A percentile compares a stretch with the other conserved stretches of the same genome.
These are phyloP conservation scores for Melanophora roralis DNA, from an alignment of 2,888 invertebrate genomes.

Conservation along the genomic window DNA sequence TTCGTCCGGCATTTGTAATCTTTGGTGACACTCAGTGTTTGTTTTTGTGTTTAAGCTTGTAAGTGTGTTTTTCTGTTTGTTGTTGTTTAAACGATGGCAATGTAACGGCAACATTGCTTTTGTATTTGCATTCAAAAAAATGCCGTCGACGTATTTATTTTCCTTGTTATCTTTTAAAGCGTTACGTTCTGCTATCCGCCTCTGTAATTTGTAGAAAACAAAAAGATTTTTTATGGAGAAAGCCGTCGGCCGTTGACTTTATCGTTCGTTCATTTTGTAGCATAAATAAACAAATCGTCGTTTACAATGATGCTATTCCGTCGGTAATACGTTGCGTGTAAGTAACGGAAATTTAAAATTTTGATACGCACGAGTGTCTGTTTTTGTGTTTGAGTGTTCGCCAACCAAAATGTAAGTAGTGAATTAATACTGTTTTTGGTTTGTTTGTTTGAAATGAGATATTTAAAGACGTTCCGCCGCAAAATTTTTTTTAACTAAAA, in stretches of 20 bases:
- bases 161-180: background rate
- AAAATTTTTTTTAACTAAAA: background rate
- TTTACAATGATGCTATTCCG: constrained; percentile 1
- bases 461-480: background rate
- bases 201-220: background rate
- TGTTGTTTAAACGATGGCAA: constrained; percentile 10
- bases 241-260: constrained; percentile 33
- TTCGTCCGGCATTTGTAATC: constrained; percentile 32
- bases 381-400: background rate
- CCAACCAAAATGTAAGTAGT: background rate
- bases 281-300: background rate
- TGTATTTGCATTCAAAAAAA: constrained; percentile 14
- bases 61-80: background rate
- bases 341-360: constrained; percentile 15
- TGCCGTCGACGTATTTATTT: constrained; percentile 28
- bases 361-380: background rate
- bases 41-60: background rate
- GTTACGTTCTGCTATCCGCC: constrained; percentile 2
- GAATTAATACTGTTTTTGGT: background rate
- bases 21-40: constrained; percentile 15
- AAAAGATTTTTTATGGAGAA: constrained; percentile 6
- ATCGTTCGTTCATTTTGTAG: background rate
- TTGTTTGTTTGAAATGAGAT: background rate
- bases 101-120: constrained; percentile 27
- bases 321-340: constrained; percentile 39